These are phyloP conservation scores for Alentia gelatinosa DNA, from an alignment of 2,888 invertebrate genomes.

Conservation along the genomic window DNA sequence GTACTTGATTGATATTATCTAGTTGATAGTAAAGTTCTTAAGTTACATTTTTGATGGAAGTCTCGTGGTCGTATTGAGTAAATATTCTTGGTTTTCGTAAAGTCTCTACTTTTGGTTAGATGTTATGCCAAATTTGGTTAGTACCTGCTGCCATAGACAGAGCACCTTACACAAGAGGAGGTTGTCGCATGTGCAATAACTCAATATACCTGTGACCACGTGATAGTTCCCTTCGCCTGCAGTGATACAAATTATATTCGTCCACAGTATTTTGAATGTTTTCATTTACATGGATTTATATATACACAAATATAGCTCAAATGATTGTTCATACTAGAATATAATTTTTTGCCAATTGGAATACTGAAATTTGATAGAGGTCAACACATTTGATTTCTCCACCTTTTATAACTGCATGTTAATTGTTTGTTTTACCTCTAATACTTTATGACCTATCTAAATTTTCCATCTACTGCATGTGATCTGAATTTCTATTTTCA, in stretches of 20 bases:
- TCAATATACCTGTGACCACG: constrained; percentile 9
- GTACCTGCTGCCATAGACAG: not conserved
- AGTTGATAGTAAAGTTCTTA: not conserved
- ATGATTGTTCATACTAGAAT: not conserved
- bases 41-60: not conserved
- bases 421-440: too few species aligned
- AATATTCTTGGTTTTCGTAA: not conserved
- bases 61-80: not conserved
- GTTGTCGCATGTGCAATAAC: constrained; percentile 34
- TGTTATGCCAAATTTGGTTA: not conserved
- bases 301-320: too few species aligned
- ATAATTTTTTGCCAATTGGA: not conserved
- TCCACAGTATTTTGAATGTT: not conserved
- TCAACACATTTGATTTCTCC: not conserved
- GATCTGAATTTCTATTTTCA: too few species aligned
- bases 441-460: too few species aligned
- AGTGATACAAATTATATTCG: not conserved
- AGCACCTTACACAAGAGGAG: not conserved
- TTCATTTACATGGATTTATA: not conserved
- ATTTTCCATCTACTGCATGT: too few species aligned
- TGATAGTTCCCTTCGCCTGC: constrained; percentile 19
- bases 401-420: not conserved
- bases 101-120: not conserved
- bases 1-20: not conserved
- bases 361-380: not conserved